Evolutionary conservation across 2,888 invertebrate genomes (phyloP), one percentile per base, ranked within the genome.

Genomic region (Mystacides longicornis): DNA sequence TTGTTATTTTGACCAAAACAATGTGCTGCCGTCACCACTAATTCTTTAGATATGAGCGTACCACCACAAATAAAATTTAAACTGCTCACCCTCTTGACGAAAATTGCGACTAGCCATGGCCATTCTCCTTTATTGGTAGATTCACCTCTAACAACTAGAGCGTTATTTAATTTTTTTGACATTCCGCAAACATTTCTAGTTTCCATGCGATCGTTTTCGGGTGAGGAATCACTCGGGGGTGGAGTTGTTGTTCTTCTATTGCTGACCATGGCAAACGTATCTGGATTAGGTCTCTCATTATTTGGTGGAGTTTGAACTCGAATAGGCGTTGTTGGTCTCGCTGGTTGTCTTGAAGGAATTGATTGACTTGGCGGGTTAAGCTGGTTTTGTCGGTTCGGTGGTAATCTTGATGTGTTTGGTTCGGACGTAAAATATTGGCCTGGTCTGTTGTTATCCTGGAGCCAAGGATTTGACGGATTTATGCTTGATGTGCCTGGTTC

Each of bases 51-150:
- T 18, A 74, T 54, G 4, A 74, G 63, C 52, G 64, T 68, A n/a
- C 71, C 74, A 3, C 66, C 65, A 46, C 73, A 74, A 9, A 67
- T 68, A 58, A 70, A 72, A 51, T 69, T 64, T 14, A 68, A 62
- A 20, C 58, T 56, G 2, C 64, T 55, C 1, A 62, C 50, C 48
- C 62, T 65, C 1, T 63, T 61, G 3, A 67, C 9, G 42, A 69
- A 73, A 49, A 74, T 67, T 1, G 71, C 72, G 1, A 60, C 69
- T 21, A 72, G 48, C 73, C 74, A 73, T 0, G 73, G 73, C 73
- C 72, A 73, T 27, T 70, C 67, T 3, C 67, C 68, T 20, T 63
- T 65, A 2, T 31, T 56, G 2, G 65, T 64, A 23, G 54, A 50
- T 3, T 62, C 49, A 0, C 68, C 69, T 14, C 63, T 64, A 2